Evolutionary conservation across 1,140 invertebrate genomes (phyloP).

Genomic region (Solenopsis invicta): DNA sequence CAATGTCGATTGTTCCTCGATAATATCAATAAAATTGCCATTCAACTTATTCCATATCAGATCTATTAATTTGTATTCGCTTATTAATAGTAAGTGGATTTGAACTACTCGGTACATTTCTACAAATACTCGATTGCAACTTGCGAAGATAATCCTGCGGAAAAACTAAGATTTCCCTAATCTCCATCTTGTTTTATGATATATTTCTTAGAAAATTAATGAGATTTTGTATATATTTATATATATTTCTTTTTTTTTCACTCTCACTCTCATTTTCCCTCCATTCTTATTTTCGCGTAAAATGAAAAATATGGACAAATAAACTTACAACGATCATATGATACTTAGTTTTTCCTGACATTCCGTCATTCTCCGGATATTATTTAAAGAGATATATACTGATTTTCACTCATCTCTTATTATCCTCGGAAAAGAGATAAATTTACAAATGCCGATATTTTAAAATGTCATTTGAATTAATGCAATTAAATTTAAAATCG

Average conservation of each 20-base stretch:
- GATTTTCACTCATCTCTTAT: too few species aligned
- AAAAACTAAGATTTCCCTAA: constrained; percentile 47
- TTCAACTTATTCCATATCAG: constrained; percentile 45
- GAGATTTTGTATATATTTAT: constrained; percentile 43
- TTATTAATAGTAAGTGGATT: constrained; percentile 53
- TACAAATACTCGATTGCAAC: constrained; percentile 35
- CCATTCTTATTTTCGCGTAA: constrained; percentile 50
- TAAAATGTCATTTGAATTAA: too few species aligned
- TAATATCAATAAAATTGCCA: constrained; percentile 49
- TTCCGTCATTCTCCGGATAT: background rate
- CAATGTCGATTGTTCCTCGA: constrained; percentile 34
- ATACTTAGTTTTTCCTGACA: constrained; percentile 70
- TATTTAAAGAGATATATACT: background rate
- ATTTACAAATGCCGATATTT: background rate
- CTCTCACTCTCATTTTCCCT: constrained; percentile 51
- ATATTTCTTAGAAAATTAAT: constrained; percentile 58
- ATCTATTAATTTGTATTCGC: constrained; percentile 34
- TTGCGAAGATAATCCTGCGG: constrained; percentile 29
- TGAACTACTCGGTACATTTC: constrained; percentile 31
- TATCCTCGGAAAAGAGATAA: too few species aligned
- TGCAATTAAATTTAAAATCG: too few species aligned
- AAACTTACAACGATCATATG: constrained; percentile 66
- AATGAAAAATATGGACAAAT: constrained; percentile 68
- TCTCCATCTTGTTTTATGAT: constrained; percentile 35
- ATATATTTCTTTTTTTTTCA: background rate